Conservation (phyloP, 30 jellyfish, hydroid and myxozoan species). For the Calvadosia cruxmelitensis region DNA sequence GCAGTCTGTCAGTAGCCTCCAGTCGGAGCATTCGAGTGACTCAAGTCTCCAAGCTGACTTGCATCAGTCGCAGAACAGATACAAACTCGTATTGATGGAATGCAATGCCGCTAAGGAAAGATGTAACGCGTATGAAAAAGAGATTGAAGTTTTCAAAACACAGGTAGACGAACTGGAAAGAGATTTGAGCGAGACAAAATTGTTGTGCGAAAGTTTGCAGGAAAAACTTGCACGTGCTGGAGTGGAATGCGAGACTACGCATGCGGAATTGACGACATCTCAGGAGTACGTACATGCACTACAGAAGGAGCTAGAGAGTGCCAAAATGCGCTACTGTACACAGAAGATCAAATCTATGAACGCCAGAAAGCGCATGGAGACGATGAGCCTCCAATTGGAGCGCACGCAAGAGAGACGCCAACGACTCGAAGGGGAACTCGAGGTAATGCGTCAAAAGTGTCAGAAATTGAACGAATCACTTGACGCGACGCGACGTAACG, state of each 20-base stretch:
- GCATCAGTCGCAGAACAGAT: neutral
- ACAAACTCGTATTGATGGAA: constrained; percentile 28
- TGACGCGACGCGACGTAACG: constrained; percentile 45
- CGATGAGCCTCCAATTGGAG: constrained; percentile 54
- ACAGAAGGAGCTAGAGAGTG: constrained; percentile 66
- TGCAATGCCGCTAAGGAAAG: constrained; percentile 48
- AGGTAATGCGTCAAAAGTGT: constrained; percentile 42
- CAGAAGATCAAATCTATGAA: constrained; percentile 72
- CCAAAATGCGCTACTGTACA: constrained; percentile 61
- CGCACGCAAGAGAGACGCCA: constrained; percentile 28
- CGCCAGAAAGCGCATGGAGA: constrained; percentile 80
- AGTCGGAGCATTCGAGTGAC: neutral
- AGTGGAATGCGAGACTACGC: neutral
- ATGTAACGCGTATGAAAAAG: constrained; percentile 47
- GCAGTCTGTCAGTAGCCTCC: neutral
- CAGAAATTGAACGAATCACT: constrained; percentile 62
- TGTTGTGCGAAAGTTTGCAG: constrained; percentile 3
- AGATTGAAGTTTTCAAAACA: constrained; percentile 26
- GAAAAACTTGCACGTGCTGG: neutral
- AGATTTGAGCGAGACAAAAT: constrained; percentile 28
- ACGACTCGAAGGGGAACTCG: constrained; percentile 30
- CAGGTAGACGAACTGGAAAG: constrained; percentile 40
- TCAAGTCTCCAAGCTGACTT: neutral
- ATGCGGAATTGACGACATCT: constrained; percentile 6
- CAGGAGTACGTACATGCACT: constrained; percentile 36